These are phyloP conservation scores for Lycorma delicatula DNA, from an alignment of 1,140 invertebrate genomes.

Conservation along the genomic window DNA sequence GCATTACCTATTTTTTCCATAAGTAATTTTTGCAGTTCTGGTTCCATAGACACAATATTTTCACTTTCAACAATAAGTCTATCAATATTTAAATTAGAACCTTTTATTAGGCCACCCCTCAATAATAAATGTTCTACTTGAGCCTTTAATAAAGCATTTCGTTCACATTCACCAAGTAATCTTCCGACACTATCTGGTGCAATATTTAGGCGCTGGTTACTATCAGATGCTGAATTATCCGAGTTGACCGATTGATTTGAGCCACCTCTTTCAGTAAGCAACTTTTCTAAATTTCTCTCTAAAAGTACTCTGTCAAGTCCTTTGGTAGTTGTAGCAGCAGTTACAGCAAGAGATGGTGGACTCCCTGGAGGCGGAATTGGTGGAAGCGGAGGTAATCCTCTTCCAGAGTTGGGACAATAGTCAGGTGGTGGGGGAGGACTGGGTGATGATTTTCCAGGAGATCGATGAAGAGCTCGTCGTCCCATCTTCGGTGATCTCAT, in stretches of 20 bases:
- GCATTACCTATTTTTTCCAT: constrained; percentile 2
- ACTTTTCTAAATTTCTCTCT: constrained; percentile 48
- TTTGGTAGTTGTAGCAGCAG: constrained; percentile 25
- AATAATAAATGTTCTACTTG: constrained; percentile 10
- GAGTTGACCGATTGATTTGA: constrained; percentile 14
- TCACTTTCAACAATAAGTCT: constrained; percentile 5
- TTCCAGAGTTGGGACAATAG: background rate
- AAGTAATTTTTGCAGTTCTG: constrained; percentile 14
- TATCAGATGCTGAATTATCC: background rate
- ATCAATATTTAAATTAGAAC: constrained; percentile 9
- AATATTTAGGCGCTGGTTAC: background rate
- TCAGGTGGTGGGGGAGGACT: constrained; percentile 14
- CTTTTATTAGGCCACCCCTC: constrained; percentile 1
- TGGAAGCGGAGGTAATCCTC: constrained; percentile 29
- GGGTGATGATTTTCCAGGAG: constrained; percentile 26
- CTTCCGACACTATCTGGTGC: background rate
- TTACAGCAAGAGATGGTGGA: constrained; percentile 25
- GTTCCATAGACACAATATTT: background rate
- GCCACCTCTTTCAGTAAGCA: constrained; percentile 35
- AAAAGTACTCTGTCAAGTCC: constrained; percentile 49
- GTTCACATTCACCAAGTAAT: background rate
- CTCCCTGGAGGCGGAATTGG: constrained; percentile 25
- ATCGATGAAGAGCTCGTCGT: constrained; percentile 40
- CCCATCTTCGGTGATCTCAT: constrained; percentile 49
- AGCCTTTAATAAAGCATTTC: constrained; percentile 1